Conservation (phyloP, 2,113 vertebrate species). For the Pelmatolapia mariae region DNA sequence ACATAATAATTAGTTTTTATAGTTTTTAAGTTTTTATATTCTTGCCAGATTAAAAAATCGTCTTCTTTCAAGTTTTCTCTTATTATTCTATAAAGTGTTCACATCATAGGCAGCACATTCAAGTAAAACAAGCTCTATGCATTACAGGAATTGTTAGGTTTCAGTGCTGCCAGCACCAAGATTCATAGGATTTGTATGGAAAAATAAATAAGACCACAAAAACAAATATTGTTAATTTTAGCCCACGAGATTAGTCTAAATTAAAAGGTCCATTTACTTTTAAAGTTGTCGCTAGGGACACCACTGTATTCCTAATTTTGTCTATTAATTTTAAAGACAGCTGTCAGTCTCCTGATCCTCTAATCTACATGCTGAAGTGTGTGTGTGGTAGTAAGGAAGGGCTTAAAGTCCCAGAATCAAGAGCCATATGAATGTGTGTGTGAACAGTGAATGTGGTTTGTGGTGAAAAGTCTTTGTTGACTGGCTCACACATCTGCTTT, state of each 20-base stretch:
- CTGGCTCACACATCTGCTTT: not conserved
- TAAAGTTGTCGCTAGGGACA: not conserved
- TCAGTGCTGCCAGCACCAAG: not conserved
- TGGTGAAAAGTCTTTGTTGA: not conserved
- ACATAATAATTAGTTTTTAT: fast-evolving
- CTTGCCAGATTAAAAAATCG: not conserved
- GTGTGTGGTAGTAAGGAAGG: not conserved
- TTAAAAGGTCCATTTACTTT: not conserved
- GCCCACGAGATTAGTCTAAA: not conserved
- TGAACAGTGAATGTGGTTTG: fast-evolving
- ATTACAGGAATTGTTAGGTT: not conserved
- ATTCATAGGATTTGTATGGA: not conserved
- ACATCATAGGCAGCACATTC: not conserved
- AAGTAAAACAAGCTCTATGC: not conserved
- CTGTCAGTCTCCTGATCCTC: not conserved
- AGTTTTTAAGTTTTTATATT: not conserved
- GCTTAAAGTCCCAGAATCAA: not conserved
- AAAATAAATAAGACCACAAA: not conserved
- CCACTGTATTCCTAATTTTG: not conserved
- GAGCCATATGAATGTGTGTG: not conserved
- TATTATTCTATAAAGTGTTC: fast-evolving
- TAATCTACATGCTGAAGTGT: not conserved
- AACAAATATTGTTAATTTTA: not conserved
- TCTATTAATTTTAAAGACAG: not conserved
- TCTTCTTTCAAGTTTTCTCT: not conserved